Evolutionary conservation across 2,113 vertebrate species (phyloP), one percentile per base, ranked within the genome.

Genomic region (Marmota monax): DNA sequence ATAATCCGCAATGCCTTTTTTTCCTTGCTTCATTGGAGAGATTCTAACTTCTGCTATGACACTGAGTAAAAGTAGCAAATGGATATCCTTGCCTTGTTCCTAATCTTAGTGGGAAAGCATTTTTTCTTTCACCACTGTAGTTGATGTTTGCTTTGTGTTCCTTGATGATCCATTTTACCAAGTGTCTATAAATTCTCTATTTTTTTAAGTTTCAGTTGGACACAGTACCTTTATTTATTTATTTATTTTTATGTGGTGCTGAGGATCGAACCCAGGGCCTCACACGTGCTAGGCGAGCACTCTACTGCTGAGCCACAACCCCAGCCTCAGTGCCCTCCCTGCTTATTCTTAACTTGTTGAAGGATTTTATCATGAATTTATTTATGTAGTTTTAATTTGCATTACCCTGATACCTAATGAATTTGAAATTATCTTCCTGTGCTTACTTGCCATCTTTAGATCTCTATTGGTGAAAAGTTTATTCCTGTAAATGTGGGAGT

Each of bases 161-260:
- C 42, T 94, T 92, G 32, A 74, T 86, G 39, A 58, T 77, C 10
- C 8, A 83, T 61, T 82, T 96, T 83, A 84, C 67, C 79, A 82
- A 61, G 53, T 77, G 85, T 29, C 37, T 58, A 34, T 42, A 83
- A 86, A 79, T 94, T 16, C 22, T 3, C 53, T 56, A 17, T 56
- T 56, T 56, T 56, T 56, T 56, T 8, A 45, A 17, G 14, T 56
- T 56, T 17, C 5, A 56, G 53, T 17, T 18, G 53, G 53, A 56
- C 4, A 56, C 14, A 56, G 17, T 56, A 56, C 17, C 53, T 56
- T 56, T 56, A 56, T 56, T 17, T 39, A 39, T 53, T 53, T 53
- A 53, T 53, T 53, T 53, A 53, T 53, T 53, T 53, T 14, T 53
- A 53, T 14, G 14, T 53, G 51, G 51, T 53, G 51, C 13, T 53